Conservation (phyloP, 2,888 invertebrate species). For the Synergus umbraculus region DNA sequence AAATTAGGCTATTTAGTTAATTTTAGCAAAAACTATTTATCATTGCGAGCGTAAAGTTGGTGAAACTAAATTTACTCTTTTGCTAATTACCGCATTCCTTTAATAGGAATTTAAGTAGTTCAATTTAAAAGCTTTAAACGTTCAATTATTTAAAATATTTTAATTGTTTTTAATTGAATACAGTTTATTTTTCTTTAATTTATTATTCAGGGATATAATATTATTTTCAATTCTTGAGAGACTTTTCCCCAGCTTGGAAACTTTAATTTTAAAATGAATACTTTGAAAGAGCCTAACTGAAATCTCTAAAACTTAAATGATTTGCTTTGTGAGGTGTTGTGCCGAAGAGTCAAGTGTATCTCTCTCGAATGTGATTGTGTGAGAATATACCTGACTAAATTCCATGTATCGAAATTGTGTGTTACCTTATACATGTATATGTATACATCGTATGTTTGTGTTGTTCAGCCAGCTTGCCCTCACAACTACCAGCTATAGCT, state of each 20-base stretch:
- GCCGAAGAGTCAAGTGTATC: constrained; percentile 22
- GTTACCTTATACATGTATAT: background rate
- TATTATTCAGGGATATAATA: too few relatives aligned
- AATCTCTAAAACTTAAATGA: background rate
- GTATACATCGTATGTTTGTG: background rate
- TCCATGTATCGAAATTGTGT: constrained; percentile 36
- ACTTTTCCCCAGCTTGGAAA: background rate
- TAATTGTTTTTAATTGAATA: too few relatives aligned
- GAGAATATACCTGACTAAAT: constrained; percentile 30
- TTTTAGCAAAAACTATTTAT: too few relatives aligned
- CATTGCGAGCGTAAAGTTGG: too few relatives aligned
- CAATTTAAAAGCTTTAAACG: too few relatives aligned
- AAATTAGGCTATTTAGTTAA: too few relatives aligned
- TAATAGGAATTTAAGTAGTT: too few relatives aligned
- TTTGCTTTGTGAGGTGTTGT: constrained; percentile 12
- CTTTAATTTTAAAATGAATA: background rate
- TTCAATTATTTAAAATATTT: too few relatives aligned
- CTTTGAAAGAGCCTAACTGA: background rate
- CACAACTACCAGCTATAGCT: constrained; percentile 8
- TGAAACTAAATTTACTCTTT: too few relatives aligned
- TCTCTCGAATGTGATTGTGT: background rate
- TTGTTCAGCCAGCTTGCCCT: background rate
- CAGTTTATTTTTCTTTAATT: too few relatives aligned
- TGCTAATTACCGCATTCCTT: too few relatives aligned
- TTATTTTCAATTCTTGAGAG: too few relatives aligned